Base-by-base conservation (phyloP, 1,140 invertebrate species). In the Galendromus occidentalis region DNA sequence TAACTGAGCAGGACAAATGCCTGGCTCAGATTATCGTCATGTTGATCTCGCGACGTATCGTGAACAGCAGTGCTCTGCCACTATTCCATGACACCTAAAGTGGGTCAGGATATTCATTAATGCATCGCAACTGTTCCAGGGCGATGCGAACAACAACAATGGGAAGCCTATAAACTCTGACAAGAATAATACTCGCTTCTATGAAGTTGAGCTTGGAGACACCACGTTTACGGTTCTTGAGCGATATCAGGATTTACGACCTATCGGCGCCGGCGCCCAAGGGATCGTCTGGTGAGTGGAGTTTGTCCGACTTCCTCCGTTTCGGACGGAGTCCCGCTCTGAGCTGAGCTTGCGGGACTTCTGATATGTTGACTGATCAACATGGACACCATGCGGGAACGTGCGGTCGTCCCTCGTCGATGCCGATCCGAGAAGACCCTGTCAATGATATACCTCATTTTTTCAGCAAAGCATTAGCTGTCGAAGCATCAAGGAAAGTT, bases 231-330 rank as follows among this genome's bases (percentile, higher is more conserved):
- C 76, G 63, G 75, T 80, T 39, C 79, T 79, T 5, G 70, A 74
- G 18, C 71, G 75, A 29, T 80, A 80, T 67, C 75, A 79, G 66
- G 74, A 76, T 67, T 67, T 80, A 44, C 76, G 70, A 20, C 77
- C 78, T 4, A 77, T 80, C 59, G 79, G 79, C 41, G 76, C 76
- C 25, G 79, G 79, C 22, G 79, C 79, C n/a, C 79, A 80, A 69
- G 79, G 79, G 29, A 75, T 76, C 72, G 78, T 80, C 45, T 79
- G 78, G 78, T 79, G 69, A 69, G 75, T 74, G 33, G 14, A 29
- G 18, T 39, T 9, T 6, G 4, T 39, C 9, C 33, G 4, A 12
- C 12, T 51, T 28, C 14, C 17, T 44, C 17, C 18, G 42, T 44
- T 44, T 17, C n/a, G n/a, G n/a, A n/a, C n/a, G n/a, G n/a, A n/a